Conservation (phyloP, 2,888 invertebrate species). For the Cryptosula pallasiana region DNA sequence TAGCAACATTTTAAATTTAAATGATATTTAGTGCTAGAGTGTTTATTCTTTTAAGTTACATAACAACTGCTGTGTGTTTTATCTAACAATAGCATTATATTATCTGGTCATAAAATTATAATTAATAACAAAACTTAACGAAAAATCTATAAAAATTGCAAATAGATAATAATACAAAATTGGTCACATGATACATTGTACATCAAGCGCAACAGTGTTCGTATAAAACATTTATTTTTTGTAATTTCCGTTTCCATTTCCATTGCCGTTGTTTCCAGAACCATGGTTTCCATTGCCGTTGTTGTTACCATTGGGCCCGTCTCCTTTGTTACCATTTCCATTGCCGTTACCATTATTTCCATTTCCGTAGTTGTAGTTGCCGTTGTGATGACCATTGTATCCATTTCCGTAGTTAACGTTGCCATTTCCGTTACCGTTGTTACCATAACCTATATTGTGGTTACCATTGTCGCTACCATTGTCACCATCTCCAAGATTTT, state of each 20-base stretch:
- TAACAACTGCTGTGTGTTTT: no score
- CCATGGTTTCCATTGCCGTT: background rate
- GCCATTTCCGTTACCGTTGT: constrained; percentile 3
- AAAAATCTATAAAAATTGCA: no score
- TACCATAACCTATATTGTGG: background rate
- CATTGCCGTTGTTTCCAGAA: background rate
- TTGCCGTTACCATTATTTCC: background rate
- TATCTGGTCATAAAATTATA: no score
- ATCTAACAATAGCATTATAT: no score
- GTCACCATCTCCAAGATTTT: background rate
- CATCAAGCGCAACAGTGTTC: no score
- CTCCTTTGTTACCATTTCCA: background rate
- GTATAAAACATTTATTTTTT: no score
- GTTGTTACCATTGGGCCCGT: background rate
- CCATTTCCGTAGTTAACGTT: background rate
- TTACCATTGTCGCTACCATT: background rate
- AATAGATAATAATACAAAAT: no score
- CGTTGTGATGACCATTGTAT: background rate
- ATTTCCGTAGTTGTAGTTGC: background rate
- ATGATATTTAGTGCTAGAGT: no score
- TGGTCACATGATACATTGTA: no score
- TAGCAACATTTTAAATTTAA: no score
- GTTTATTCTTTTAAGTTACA: no score
- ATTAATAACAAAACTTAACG: no score
- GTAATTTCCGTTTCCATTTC: background rate